A percentile compares a stretch with the other conserved stretches of the same genome.
These are phyloP conservation scores for Psittacula derbiana DNA, from an alignment of 2,797 vertebrate species.

Conservation along the genomic window DNA sequence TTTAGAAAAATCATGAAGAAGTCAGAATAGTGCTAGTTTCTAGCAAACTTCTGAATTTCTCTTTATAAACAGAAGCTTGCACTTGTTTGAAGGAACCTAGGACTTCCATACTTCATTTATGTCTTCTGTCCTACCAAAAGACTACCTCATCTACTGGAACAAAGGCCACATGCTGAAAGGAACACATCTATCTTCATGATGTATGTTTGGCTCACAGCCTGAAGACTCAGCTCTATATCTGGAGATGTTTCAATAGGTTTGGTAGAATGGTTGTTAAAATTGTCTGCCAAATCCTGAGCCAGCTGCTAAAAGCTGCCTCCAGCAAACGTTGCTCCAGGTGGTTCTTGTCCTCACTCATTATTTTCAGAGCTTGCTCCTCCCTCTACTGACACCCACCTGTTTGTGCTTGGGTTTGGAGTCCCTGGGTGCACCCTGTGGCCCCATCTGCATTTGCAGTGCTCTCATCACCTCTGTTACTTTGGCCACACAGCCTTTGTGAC, in stretches of 20 bases:
- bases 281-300: neutral
- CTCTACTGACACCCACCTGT: neutral
- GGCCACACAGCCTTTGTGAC: neutral
- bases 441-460: neutral
- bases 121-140: conserved; percentile 10
- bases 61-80: neutral
- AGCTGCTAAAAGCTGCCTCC: conserved; percentile 5
- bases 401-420: neutral
- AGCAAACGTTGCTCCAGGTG: neutral
- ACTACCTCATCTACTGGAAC: conserved; percentile 28
- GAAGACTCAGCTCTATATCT: conserved; percentile 13
- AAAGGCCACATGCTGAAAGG: conserved; percentile 1
- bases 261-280: conserved; percentile 9
- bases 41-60: neutral
- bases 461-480: neutral
- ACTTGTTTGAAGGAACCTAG: neutral
- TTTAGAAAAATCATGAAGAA: neutral
- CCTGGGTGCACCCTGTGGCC: neutral
- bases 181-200: conserved; percentile 26
- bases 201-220: neutral
- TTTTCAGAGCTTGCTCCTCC: neutral
- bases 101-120: neutral
- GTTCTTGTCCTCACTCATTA: neutral
- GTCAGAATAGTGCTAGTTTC: neutral
- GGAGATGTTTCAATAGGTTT: conserved; percentile 10